A percentile compares a stretch with the other conserved stretches of the same genome.
Evolutionary conservation across 2,888 invertebrate genomes (phyloP).

Genomic region (Nowickia ferox): DNA sequence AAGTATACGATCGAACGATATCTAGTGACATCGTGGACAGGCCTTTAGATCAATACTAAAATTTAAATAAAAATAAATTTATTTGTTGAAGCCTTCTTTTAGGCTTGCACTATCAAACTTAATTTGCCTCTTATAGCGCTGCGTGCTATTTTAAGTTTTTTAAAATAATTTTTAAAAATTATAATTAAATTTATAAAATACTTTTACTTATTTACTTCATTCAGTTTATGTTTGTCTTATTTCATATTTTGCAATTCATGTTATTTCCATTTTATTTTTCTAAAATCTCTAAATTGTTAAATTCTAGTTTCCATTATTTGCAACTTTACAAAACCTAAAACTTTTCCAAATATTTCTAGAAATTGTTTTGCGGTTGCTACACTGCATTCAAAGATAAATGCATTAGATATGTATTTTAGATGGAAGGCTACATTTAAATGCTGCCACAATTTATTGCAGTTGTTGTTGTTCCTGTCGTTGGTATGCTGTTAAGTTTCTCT

Average conservation of each 20-base stretch:
- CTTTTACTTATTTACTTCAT: conserved; percentile 55
- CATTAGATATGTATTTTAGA: conserved; percentile 41
- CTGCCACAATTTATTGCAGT: conserved; percentile 10
- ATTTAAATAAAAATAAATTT: too few relatives aligned
- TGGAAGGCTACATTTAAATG: not conserved
- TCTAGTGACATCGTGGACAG: too few relatives aligned
- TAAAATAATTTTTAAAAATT: not conserved
- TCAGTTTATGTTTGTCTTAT: conserved; percentile 48
- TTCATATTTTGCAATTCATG: conserved; percentile 8
- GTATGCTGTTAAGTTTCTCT: not conserved
- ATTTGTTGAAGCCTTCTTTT: too few relatives aligned
- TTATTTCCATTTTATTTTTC: conserved; percentile 18
- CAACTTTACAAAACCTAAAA: conserved; percentile 49
- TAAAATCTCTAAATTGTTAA: conserved; percentile 13
- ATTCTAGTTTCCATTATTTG: conserved; percentile 16
- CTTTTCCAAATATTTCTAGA: conserved; percentile 62
- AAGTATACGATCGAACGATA: too few relatives aligned
- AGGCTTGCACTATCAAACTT: too few relatives aligned
- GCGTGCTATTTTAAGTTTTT: too few relatives aligned
- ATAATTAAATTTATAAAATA: conserved; percentile 35
- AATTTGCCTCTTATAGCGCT: too few relatives aligned
- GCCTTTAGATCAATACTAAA: too few relatives aligned
- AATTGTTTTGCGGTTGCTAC: conserved; percentile 68
- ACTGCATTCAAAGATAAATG: conserved; percentile 52
- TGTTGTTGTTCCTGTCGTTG: conserved; percentile 13